Evolutionary conservation across 92 coral and sea anemone genomes (phyloP).

Genomic region (Porites lobata): DNA sequence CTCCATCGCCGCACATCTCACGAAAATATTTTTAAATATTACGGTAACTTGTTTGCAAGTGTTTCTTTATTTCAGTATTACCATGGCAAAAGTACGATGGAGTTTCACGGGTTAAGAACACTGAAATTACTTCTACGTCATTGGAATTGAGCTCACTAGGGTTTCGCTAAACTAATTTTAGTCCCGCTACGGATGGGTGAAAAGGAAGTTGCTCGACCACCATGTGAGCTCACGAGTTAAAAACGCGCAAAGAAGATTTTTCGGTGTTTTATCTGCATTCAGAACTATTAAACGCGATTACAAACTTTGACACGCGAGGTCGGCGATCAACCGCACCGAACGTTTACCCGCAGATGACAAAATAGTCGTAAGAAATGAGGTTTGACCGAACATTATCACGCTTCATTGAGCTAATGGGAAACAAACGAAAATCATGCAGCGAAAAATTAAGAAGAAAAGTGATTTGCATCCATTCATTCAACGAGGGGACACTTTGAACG

Average conservation of each 20-base stretch:
- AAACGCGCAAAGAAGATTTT: background rate
- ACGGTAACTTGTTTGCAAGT: background rate
- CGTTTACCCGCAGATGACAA: slow-evolving; percentile 22
- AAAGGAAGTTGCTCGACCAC: slow-evolving; percentile 11
- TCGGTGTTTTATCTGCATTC: background rate
- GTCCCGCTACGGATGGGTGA: background rate
- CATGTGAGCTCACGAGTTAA: background rate
- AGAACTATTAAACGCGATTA: background rate
- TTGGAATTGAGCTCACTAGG: slow-evolving; percentile 4
- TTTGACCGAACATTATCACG: slow-evolving; percentile 16
- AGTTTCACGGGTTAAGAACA: slow-evolving; percentile 11
- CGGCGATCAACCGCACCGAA: slow-evolving; percentile 6
- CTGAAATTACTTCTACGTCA: slow-evolving; percentile 18
- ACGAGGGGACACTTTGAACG: background rate
- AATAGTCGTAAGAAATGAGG: background rate
- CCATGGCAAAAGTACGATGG: slow-evolving; percentile 22
- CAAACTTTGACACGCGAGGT: slow-evolving; percentile 2
- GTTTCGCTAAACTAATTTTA: slow-evolving; percentile 4
- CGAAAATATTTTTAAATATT: background rate
- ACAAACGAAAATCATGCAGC: slow-evolving; percentile 18
- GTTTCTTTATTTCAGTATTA: slow-evolving; percentile 9
- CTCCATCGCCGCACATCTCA: background rate
- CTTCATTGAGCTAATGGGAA: slow-evolving; percentile 27
- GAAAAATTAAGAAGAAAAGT: slow-evolving; percentile 7
- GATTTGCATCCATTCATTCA: slow-evolving; percentile 45